phyloP scores from a whole-genome alignment of 2,113 vertebrate species.

The Talpa occidentalis region DNA sequence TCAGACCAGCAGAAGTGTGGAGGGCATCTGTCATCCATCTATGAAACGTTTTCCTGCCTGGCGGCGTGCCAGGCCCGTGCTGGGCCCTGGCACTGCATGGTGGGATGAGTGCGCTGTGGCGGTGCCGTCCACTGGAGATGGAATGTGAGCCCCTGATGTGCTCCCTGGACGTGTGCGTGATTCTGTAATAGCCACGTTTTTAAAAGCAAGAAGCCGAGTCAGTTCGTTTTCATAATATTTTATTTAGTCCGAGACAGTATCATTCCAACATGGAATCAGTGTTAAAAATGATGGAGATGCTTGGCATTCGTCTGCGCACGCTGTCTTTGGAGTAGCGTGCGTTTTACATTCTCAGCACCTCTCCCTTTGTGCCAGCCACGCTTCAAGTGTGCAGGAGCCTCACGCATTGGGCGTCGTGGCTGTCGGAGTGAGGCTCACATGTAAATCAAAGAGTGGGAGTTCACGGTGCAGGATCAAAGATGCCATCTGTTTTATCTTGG shows the following conservation, averaged over 20 bases:
- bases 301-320: background rate
- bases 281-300: background rate
- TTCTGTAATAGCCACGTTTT: no score
- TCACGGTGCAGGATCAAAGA: background rate
- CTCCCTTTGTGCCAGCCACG: background rate
- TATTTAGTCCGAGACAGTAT: background rate
- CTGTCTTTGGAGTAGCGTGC: background rate
- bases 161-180: background rate
- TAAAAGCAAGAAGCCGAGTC: background rate
- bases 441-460: background rate
- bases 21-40: background rate
- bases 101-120: background rate
- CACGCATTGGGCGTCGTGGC: background rate
- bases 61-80: background rate
- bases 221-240: slow-evolving; percentile 28
- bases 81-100: background rate
- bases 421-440: background rate
- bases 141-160: background rate
- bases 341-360: background rate
- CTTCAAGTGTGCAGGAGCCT: background rate
- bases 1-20: background rate
- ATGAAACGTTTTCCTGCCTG: background rate
- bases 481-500: background rate
- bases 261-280: background rate
- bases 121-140: background rate